phyloP scores from a whole-genome alignment of 2,888 invertebrate genomes.

The Sabatieria punctata region DNA sequence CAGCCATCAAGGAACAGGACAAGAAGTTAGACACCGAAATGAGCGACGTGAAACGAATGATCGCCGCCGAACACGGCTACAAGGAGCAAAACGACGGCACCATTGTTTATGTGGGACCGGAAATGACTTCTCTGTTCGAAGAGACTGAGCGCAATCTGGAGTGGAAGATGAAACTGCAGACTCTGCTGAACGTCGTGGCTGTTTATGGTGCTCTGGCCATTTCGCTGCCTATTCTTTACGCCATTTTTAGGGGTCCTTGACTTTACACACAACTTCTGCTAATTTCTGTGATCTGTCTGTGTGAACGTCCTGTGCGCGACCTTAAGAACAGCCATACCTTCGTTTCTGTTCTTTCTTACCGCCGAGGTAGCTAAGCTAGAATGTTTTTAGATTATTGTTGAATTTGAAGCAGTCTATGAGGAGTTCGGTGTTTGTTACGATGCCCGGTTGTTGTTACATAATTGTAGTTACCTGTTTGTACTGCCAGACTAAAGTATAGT shows the following conservation, averaged over 20 bases:
- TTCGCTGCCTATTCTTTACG: constrained; percentile 17
- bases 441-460: no score
- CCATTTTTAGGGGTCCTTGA: background rate
- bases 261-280: no score
- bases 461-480: no score
- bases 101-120: constrained; percentile 25
- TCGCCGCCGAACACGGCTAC: constrained; percentile 18
- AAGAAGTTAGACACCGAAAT: constrained; percentile 10
- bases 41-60: constrained; percentile 20
- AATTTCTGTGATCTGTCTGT: no score
- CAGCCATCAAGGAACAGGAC: background rate
- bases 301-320: no score
- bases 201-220: constrained; percentile 23
- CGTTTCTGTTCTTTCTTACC: no score
- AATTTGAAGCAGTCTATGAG: no score
- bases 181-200: constrained; percentile 23
- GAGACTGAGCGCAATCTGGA: constrained; percentile 26
- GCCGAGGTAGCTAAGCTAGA: no score
- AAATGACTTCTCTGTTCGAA: constrained; percentile 22
- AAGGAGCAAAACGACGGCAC: constrained; percentile 9
- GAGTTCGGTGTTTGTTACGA: no score
- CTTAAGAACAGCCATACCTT: no score
- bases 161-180: constrained; percentile 26
- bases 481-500: no score
- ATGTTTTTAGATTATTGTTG: no score